These are phyloP conservation scores for Larimichthys crocea DNA, from an alignment of 2,113 vertebrate species.

Conservation along the genomic window DNA sequence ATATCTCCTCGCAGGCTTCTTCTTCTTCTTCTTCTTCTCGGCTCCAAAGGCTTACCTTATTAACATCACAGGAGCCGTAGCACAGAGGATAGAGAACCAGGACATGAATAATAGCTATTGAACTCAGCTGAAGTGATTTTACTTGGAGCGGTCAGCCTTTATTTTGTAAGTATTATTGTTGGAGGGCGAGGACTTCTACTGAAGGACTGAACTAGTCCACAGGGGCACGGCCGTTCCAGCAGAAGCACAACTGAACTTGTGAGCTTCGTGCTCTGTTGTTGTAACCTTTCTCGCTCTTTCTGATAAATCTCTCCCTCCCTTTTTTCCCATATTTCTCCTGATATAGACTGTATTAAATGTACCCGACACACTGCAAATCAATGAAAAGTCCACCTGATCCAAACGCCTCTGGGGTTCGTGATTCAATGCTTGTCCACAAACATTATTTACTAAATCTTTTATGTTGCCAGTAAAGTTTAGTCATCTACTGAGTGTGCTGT, in stretches of 20 bases:
- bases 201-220: slow-evolving; percentile 82
- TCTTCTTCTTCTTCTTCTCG: slow-evolving; percentile 23
- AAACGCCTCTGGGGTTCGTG: slow-evolving; percentile 55
- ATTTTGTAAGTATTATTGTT: slow-evolving; percentile 87
- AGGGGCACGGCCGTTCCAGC: slow-evolving; percentile 81
- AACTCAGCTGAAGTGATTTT: slow-evolving; percentile 86
- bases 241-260: slow-evolving; percentile 82
- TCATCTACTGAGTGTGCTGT: slow-evolving; percentile 33
- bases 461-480: slow-evolving; percentile 55
- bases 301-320: slow-evolving; percentile 55
- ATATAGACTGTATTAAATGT: slow-evolving; percentile 4
- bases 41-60: slow-evolving; percentile 75
- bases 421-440: slow-evolving; percentile 49
- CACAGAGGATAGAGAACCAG: slow-evolving; percentile 66
- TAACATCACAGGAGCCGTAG: slow-evolving; percentile 80
- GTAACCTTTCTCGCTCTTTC: slow-evolving; percentile 77
- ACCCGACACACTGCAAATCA: slow-evolving; percentile 20
- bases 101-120: slow-evolving; percentile 83
- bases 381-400: slow-evolving; percentile 31
- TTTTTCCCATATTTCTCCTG: slow-evolving; percentile 36
- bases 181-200: slow-evolving; percentile 79
- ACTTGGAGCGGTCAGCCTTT: slow-evolving; percentile 85
- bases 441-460: slow-evolving; percentile 60
- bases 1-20: slow-evolving; percentile 56
- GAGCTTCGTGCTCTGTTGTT: slow-evolving; percentile 80